Base-by-base conservation (phyloP, 92 coral and sea anemone species). In the Virgularia gustaviana region DNA sequence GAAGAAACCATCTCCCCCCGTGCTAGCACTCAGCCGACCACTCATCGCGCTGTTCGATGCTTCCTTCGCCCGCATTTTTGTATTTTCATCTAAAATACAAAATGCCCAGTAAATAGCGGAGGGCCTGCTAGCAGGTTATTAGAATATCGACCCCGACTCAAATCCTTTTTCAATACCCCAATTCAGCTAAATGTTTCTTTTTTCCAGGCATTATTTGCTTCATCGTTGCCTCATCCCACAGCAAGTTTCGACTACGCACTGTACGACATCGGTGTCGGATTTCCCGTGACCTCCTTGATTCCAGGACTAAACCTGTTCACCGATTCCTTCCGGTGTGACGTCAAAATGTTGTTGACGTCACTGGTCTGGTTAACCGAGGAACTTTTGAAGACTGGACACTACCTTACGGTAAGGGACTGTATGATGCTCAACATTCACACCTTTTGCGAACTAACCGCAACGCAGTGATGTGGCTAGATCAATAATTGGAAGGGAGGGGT, bases 281-380 rank as follows among this genome's bases (percentile, higher is more conserved):
- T 68, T 57, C 89, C 87, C 41, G 87, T 88, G 38, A 77, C 79
- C 19, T 84, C 82, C 65, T 80, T 92, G 57, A 65, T 92, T 34
- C 98, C 98, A 11, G 94, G 98, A 13, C 77, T 92, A 12, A 95
- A 92, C 59, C 85, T 92, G 2, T 80, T 92, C 62, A 89, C 98
- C 32, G 96, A 92, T 45, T 85, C 85, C 49, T 92, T 92, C 63
- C 83, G 98, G 34, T 86, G 96, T 57, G 95, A 92, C 73, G 96
- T 90, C 16, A 87, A 91, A 38, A 83, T 90, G 43, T 87, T 92
- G 30, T 82, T 92, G 35, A 85, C 98, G 31, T 83, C 96, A 37
- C 24, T 85, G 19, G 61, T 85, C 38, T 92, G 98, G 98, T 85
- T 92, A 29, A 73, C 94, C 6, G 98, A 92, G 65, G 96, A 92